Conservation (phyloP, 2,113 vertebrate genomes). For the Choloepus hoffmanni region DNA sequence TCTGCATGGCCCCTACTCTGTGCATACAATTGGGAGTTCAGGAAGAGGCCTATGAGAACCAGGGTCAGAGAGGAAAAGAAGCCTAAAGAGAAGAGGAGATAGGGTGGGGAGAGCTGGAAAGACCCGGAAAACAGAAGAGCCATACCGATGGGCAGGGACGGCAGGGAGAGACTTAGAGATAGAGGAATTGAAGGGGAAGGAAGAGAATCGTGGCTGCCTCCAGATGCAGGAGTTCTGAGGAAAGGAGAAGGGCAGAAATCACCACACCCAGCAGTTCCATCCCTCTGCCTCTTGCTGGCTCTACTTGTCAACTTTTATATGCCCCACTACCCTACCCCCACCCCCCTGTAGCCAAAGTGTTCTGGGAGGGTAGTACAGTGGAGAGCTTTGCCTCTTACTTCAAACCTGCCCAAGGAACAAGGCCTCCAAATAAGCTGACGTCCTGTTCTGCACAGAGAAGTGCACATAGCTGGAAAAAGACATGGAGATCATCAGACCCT, state of each 20-base stretch:
- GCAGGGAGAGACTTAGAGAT: background rate
- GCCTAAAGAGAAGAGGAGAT: background rate
- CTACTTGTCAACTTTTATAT: background rate
- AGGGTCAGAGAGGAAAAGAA: background rate
- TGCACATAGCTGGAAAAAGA: background rate
- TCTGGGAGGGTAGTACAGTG: background rate
- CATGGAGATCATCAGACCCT: background rate
- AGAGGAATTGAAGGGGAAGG: background rate
- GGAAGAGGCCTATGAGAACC: background rate
- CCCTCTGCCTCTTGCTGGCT: background rate
- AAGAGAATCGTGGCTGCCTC: background rate
- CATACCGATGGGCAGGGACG: rapidly evolving
- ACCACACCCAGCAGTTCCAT: rapidly evolving
- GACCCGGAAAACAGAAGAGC: background rate
- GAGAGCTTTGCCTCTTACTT: background rate
- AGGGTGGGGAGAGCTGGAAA: background rate
- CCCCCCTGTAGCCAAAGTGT: background rate
- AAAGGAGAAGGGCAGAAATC: no score
- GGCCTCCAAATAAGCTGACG: background rate
- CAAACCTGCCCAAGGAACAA: background rate
- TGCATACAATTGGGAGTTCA: background rate
- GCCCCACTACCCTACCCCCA: background rate
- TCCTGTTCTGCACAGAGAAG: background rate
- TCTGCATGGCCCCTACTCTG: background rate
- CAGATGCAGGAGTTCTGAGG: background rate